phyloP scores from a whole-genome alignment of 2,113 vertebrate genomes.

The Ochotona princeps region DNA sequence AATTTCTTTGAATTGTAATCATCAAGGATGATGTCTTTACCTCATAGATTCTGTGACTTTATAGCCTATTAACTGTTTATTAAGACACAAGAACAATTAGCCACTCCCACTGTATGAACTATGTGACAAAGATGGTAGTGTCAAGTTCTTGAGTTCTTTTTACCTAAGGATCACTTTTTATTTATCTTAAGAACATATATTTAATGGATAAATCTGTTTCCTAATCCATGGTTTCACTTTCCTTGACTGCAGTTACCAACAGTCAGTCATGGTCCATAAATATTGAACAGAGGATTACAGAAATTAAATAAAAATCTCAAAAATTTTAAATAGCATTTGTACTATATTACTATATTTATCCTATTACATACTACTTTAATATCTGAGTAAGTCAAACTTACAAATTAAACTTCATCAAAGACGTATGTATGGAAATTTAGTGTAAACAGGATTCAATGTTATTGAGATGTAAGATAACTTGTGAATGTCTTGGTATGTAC shows the following conservation, averaged over 20 bases:
- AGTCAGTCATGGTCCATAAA: not conserved
- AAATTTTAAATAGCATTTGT: not conserved
- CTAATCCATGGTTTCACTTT: not conserved
- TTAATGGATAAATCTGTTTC: not conserved
- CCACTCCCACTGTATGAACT: not conserved
- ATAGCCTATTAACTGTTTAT: not conserved
- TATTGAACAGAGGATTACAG: not conserved
- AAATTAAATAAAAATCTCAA: not conserved
- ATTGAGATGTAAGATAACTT: accelerated
- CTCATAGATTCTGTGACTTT: not conserved
- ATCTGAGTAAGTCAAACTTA: not conserved
- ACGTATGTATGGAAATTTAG: not conserved
- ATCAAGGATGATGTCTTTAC: not conserved
- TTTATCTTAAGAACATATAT: not conserved
- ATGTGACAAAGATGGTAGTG: not conserved
- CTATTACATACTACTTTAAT: not conserved
- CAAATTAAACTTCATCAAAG: not conserved
- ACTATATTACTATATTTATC: not conserved
- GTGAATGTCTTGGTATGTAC: not conserved
- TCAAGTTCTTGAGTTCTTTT: not conserved
- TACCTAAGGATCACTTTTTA: not conserved
- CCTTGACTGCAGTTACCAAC: not conserved
- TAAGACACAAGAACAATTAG: not conserved
- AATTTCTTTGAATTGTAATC: not conserved
- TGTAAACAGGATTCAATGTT: not conserved